Conservation (phyloP, 92 coral and sea anemone genomes). For the Parazoanthus darwini region DNA sequence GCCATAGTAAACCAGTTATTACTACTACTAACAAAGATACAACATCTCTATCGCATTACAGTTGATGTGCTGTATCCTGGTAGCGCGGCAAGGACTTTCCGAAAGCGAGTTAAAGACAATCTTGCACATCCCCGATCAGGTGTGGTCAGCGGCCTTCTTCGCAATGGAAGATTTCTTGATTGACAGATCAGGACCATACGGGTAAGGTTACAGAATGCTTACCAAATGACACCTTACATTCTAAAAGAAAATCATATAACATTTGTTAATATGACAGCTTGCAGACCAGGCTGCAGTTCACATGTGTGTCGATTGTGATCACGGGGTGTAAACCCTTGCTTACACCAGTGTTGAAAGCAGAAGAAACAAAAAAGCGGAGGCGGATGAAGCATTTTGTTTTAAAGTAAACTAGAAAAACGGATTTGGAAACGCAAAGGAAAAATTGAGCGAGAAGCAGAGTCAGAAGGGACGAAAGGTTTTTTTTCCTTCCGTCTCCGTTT, state of each 20-base stretch:
- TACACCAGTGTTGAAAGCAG: neutral
- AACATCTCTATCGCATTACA: slow-evolving; percentile 1
- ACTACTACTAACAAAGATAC: neutral
- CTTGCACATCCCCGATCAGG: slow-evolving; percentile 68
- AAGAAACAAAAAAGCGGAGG: too few species aligned
- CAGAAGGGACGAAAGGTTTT: too few species aligned
- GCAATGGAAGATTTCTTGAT: slow-evolving; percentile 85
- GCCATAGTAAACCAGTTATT: too few species aligned
- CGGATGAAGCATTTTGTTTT: too few species aligned
- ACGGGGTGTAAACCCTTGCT: too few species aligned
- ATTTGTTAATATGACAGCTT: too few species aligned
- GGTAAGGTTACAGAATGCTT: slow-evolving; percentile 47
- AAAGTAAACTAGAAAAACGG: too few species aligned
- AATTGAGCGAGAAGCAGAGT: too few species aligned
- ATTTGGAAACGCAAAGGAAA: too few species aligned
- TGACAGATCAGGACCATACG: slow-evolving; percentile 79
- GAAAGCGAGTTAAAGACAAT: slow-evolving; percentile 80
- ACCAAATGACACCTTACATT: neutral
- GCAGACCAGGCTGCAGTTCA: too few species aligned
- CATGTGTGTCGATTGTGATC: too few species aligned
- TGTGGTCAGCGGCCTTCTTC: slow-evolving; percentile 86
- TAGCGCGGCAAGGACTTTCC: slow-evolving; percentile 83
- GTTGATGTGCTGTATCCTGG: slow-evolving; percentile 83
- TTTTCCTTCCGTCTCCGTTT: too few species aligned
- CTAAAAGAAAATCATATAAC: neutral